These are phyloP conservation scores for Telmatherina bonti DNA, from an alignment of 2,797 vertebrate species.

Conservation along the genomic window DNA sequence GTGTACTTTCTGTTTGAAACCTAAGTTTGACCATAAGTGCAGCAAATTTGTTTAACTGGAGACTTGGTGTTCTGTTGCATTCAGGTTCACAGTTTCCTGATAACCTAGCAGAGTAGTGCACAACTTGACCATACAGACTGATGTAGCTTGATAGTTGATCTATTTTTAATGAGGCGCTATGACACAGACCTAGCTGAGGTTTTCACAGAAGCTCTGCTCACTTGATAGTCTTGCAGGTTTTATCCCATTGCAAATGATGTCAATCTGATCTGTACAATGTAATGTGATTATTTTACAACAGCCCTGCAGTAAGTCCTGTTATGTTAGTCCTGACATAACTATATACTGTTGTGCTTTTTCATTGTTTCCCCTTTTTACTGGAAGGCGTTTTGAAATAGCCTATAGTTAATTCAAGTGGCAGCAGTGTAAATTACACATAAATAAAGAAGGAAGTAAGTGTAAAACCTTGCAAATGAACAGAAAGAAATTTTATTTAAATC, in stretches of 20 bases:
- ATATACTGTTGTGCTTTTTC: slow-evolving; percentile 1
- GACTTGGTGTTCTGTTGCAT: slow-evolving; percentile 1
- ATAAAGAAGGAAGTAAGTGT: not conserved
- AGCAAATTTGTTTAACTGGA: not conserved
- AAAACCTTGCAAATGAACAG: not conserved
- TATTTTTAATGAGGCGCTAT: slow-evolving; percentile 22
- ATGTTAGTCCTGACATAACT: not conserved
- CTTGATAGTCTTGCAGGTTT: slow-evolving; percentile 5
- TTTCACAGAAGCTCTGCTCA: slow-evolving; percentile 2
- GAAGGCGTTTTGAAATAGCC: not conserved
- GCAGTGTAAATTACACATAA: not conserved
- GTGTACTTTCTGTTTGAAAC: slow-evolving; percentile 11
- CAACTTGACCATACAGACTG: not conserved
- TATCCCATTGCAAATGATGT: not conserved
- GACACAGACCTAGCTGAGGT: not conserved
- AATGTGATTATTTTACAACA: not conserved
- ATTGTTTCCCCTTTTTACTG: not conserved
- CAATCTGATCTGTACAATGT: not conserved
- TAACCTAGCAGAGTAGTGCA: slow-evolving; percentile 18
- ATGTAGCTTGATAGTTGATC: slow-evolving; percentile 19
- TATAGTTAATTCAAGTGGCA: not conserved
- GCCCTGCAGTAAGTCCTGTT: not conserved
- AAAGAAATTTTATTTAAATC: slow-evolving; percentile 4
- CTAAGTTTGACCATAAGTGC: not conserved
- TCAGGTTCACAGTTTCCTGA: slow-evolving; percentile 31